Base-by-base conservation (phyloP, 2,797 vertebrate genomes). In the Melanotaenia nigrans region DNA sequence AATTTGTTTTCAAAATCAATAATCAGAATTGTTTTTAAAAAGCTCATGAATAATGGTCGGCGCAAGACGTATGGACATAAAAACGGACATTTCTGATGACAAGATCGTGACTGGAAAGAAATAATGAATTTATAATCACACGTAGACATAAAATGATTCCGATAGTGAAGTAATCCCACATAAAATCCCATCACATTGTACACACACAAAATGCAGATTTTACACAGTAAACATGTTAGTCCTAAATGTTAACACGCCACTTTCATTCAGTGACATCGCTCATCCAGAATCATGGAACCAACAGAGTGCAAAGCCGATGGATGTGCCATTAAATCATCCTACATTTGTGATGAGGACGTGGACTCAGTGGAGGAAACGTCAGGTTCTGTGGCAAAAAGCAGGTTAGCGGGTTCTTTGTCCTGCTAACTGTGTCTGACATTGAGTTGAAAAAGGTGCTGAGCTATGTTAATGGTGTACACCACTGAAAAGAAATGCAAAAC, bases 291-390 rank as follows among this genome's bases (percentile, higher is more conserved):
- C 72, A 76, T n/a, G 20, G n/a, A n/a, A 22, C n/a, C 47, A 73
- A 64, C 28, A 28, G 35, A 71, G 73, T 32, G 58, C 54, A 73
- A 73, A 72, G 68, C 75, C 81, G 72, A 85, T 71, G 83, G 73
- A 72, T 54, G 76, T 72, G 77, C 87, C 38, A 56, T 13, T 14
- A 66, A 40, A 80, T 60, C 82, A 73, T 65, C 61, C 71, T 8
- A 51, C 65, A 58, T 47, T 76, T 63, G 75, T 68, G 77, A 85
- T 85, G 85, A 78, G 61, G 68, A 88, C 1, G 51, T 55, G 64
- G 63, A 84, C 56, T 83, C 32, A 55, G 36, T 73, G 73, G 62
- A 71, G 28, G 69, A 78, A 58, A 68, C 73, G 66, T 35, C 49
- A 22, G 59, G 33, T 56, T 65, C 1, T 68, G 65, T 68, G 67